Evolutionary conservation across 2,797 vertebrate genomes (phyloP), one percentile per base, ranked within the genome.

Genomic region (Chaenodraco wilsoni): DNA sequence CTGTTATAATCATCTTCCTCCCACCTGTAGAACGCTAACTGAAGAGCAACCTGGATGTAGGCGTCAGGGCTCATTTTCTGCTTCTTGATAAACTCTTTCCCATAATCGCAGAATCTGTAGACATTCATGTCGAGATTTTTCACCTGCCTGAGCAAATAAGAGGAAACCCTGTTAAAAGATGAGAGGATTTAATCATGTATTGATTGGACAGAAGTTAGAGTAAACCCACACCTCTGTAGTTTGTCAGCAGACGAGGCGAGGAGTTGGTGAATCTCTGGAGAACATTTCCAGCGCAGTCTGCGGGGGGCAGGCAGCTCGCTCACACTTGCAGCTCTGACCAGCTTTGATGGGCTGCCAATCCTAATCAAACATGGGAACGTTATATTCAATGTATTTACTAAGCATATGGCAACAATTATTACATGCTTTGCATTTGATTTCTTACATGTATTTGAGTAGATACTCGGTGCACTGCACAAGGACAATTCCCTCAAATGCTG

Each of bases 31-130:
- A 96, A 98, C 49, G 97, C 94, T 72, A 99, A 86, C 91, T 99
- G 98, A 51, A 99, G 95, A 46, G 96, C 96, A 48, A 99, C 95
- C 91, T 99, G 98, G 67, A 99, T 95, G 71, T 95, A 99, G 37
- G 97, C 97, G 67, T 99, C 98, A 0, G 98, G 98, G 74, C 98
- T 99, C 94, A 96, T 96, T 87, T 95, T 97, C 87, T 97, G 97
- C 78, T 94, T 95, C 92, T 99, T 99, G 86, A 99, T 98, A 65
- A 97, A 97, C 66, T 97, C 96, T 86, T 98, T 99, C 7, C 98
- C 98, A 0, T 97, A 97, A 76, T 86, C 79, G 4, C 87, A 89
- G 88, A 98, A 99, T 63, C 94, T 97, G 81, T 96, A 92, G 41
- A 96, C 95, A 0, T 93, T 91, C 86, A 99, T 96, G 87, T 99